A percentile compares a stretch with the other conserved stretches of the same genome.
phyloP scores from a whole-genome alignment of 2,113 vertebrate genomes.

The Thymallus thymallus region DNA sequence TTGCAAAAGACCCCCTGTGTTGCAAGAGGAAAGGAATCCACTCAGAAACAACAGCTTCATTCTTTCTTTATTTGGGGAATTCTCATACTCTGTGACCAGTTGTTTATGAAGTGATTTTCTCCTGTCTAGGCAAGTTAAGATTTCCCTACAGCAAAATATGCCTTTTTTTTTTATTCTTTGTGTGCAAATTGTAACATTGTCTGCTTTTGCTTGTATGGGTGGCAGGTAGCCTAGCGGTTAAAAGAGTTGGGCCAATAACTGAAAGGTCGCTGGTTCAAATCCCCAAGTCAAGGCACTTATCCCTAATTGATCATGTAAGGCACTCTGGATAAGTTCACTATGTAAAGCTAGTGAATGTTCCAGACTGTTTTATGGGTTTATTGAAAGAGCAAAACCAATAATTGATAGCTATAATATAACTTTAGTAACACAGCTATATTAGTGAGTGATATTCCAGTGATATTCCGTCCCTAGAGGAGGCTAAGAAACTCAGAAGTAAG shows the following conservation, averaged over 20 bases:
- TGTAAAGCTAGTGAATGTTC: background rate
- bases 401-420: background rate
- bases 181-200: no score
- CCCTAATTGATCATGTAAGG: no score
- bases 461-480: background rate
- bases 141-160: background rate
- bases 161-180: background rate
- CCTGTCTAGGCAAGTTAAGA: background rate
- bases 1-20: constrained; percentile 15
- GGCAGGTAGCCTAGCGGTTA: no score
- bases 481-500: background rate
- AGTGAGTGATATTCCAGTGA: background rate
- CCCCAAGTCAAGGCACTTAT: no score
- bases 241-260: no score
- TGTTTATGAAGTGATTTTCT: background rate
- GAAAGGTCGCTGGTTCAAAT: no score
- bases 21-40: background rate
- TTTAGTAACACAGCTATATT: background rate
- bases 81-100: background rate
- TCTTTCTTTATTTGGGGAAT: background rate
- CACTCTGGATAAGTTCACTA: no score
- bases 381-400: background rate
- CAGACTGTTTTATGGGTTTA: background rate
- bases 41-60: background rate
- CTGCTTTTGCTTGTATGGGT: background rate